phyloP scores from a whole-genome alignment of 2,797 vertebrate species.

The Parotocinclus haroldoi region DNA sequence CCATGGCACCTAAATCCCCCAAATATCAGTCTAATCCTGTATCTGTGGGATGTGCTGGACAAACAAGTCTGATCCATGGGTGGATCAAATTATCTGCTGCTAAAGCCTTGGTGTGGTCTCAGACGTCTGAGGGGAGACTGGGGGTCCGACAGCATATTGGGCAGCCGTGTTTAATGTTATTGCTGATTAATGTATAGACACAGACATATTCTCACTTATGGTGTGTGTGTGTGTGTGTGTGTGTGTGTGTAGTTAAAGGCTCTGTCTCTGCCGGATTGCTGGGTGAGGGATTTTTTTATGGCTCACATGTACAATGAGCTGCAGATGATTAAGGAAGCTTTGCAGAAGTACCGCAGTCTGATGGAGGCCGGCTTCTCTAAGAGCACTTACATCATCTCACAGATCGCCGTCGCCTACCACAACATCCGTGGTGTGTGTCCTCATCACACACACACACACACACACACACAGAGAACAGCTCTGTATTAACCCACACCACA shows the following conservation, averaged over 20 bases:
- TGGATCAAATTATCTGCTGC: no score
- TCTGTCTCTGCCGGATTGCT: slow-evolving; percentile 92
- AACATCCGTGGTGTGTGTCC: slow-evolving; percentile 79
- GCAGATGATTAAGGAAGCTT: slow-evolving; percentile 95
- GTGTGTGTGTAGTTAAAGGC: slow-evolving; percentile 81
- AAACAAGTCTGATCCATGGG: no score
- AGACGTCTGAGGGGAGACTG: no score
- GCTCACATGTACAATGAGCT: slow-evolving; percentile 98
- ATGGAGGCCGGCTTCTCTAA: slow-evolving; percentile 96
- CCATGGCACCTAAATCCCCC: no score
- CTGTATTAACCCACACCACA: no score
- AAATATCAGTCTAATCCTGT: no score
- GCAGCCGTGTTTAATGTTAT: no score
- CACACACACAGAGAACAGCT: no score
- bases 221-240: background rate
- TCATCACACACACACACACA: no score
- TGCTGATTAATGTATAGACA: background rate
- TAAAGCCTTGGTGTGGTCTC: no score
- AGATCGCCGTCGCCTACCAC: slow-evolving; percentile 98
- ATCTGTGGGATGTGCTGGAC: no score
- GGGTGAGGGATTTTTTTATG: slow-evolving; percentile 98
- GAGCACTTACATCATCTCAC: slow-evolving; percentile 97
- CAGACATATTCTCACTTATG: background rate
- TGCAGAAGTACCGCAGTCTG: slow-evolving; percentile 96
- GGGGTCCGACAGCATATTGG: no score